phyloP scores from a whole-genome alignment of 2,797 vertebrate species.

The Mastacembelus armatus region DNA sequence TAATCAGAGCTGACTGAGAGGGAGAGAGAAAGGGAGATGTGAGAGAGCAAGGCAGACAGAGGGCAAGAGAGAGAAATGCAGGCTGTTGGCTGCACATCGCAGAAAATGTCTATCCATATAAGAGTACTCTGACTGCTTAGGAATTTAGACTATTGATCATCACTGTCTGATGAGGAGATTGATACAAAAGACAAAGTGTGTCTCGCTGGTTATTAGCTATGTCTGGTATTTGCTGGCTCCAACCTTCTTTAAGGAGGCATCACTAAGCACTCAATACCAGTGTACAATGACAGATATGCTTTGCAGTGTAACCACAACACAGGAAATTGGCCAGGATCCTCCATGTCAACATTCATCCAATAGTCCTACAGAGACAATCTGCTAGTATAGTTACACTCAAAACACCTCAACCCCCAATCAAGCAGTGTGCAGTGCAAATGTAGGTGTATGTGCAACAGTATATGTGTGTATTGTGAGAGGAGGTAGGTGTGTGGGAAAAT shows the following conservation, averaged over 20 bases:
- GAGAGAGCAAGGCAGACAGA: conserved; percentile 40
- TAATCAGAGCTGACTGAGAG: conserved; percentile 70
- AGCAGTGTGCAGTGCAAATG: conserved; percentile 7
- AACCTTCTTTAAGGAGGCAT: not conserved
- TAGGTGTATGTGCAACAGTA: not conserved
- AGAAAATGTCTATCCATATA: conserved; percentile 34
- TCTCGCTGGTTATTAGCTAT: conserved; percentile 9
- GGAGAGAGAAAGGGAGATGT: conserved; percentile 31
- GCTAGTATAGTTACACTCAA: conserved; percentile 31
- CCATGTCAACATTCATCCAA: conserved; percentile 35
- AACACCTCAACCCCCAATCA: conserved; percentile 16
- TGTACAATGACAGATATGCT: conserved; percentile 33
- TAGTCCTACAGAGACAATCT: conserved; percentile 43
- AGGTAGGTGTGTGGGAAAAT: conserved; percentile 24
- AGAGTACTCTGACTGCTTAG: conserved; percentile 15
- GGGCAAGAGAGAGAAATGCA: conserved; percentile 25
- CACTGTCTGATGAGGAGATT: conserved; percentile 24
- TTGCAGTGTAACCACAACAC: conserved; percentile 51
- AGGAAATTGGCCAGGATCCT: conserved; percentile 49
- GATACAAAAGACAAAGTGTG: conserved; percentile 6
- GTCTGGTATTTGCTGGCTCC: conserved; percentile 6
- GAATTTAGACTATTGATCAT: conserved; percentile 38
- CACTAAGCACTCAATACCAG: conserved; percentile 10
- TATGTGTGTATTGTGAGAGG: conserved; percentile 14
- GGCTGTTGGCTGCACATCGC: conserved; percentile 13